Evolutionary conservation across 2,888 invertebrate genomes (phyloP).

Genomic region (Lithophane semibrunnea): DNA sequence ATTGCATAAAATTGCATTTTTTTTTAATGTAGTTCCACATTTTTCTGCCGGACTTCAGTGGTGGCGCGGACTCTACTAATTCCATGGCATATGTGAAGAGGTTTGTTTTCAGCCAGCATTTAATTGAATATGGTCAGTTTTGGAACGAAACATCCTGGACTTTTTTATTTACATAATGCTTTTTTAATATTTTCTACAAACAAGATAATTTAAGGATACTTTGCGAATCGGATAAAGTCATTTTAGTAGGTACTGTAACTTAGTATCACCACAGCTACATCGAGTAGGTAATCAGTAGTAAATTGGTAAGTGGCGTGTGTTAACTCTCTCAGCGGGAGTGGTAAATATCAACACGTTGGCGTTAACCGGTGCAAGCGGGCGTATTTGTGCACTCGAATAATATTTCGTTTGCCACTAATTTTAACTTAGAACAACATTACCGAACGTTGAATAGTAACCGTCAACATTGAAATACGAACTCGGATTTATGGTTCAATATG

Average conservation of each 20-base stretch:
- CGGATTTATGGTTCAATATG: constrained; percentile 21
- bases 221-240: neutral
- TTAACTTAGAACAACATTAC: constrained; percentile 63
- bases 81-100: neutral
- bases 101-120: neutral
- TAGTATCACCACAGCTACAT: constrained; percentile 20
- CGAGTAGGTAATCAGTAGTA: constrained; percentile 43
- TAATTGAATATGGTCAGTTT: neutral
- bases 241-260: constrained; percentile 6
- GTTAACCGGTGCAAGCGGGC: constrained; percentile 52
- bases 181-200: neutral
- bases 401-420: constrained; percentile 65
- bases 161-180: neutral
- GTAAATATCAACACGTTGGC: constrained; percentile 66
- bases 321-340: constrained; percentile 62
- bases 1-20: no score
- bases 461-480: constrained; percentile 36
- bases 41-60: no score
- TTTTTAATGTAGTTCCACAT: no score
- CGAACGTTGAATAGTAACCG: constrained; percentile 39
- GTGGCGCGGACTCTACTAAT: neutral
- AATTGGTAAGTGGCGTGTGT: constrained; percentile 56
- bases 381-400: constrained; percentile 66
- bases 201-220: neutral
- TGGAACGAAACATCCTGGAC: neutral